Conservation (phyloP, 2,888 invertebrate genomes). For the Acheta domesticus region DNA sequence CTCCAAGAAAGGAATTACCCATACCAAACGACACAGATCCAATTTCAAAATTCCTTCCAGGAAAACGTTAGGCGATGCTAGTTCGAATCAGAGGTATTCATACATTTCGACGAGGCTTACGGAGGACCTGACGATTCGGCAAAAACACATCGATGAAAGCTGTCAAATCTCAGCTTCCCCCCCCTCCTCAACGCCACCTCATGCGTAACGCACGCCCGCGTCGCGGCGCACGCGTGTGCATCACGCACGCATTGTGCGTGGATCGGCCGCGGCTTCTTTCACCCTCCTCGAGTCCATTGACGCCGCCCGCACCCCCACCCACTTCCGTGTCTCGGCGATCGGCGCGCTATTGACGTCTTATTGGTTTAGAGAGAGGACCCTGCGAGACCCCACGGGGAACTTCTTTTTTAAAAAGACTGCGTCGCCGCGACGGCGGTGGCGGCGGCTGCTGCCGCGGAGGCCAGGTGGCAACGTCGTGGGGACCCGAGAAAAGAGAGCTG, state of each 20-base stretch:
- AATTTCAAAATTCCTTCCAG: too few species aligned
- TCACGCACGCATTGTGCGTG: not conserved
- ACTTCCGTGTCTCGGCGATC: slow-evolving; percentile 9
- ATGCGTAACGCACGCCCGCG: not conserved
- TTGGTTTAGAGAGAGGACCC: not conserved
- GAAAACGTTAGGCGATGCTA: too few species aligned
- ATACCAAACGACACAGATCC: too few species aligned
- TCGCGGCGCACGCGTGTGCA: not conserved
- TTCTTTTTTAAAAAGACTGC: not conserved
- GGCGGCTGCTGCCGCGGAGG: not conserved
- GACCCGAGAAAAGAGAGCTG: too few species aligned
- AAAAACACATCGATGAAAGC: too few species aligned
- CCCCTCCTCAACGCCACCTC: not conserved
- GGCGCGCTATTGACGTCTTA: not conserved
- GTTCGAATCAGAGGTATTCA: too few species aligned
- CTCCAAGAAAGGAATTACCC: too few species aligned
- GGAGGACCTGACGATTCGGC: too few species aligned
- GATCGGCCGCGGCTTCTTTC: not conserved
- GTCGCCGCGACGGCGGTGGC: not conserved
- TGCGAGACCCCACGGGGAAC: not conserved
- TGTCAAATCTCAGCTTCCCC: too few species aligned
- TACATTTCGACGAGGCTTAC: too few species aligned
- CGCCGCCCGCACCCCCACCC: not conserved
- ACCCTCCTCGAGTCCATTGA: not conserved
- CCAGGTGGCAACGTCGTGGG: not conserved